Evolutionary conservation across 2,113 vertebrate genomes (phyloP), one percentile per base, ranked within the genome.

Genomic region (Lepisosteus osseus): DNA sequence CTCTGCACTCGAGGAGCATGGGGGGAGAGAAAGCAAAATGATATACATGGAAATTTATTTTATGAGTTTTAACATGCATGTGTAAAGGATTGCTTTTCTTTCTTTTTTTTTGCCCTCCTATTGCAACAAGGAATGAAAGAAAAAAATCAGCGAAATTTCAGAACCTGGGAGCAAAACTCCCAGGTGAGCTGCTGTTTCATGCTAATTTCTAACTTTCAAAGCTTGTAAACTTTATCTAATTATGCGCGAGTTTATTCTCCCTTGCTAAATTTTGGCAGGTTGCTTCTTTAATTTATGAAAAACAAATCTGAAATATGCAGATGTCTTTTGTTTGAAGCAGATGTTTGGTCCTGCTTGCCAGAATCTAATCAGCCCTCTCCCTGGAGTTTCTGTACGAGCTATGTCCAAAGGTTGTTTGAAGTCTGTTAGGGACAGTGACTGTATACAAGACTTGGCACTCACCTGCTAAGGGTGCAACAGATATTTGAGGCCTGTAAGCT

Each of bases 261-360:
- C 92, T 92, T 87, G 90, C 90, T 91, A 92, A 88, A 94, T 94
- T 93, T 94, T 98, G 95, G 95, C 95, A 96, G 95, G 93, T 95
- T 97, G 94, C 85, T 86, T 92, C 92, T 95, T 95, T 97, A 96
- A 98, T 97, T 98, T 97, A 98, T 98, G 95, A 96, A 98, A 97
- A 97, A 96, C 96, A 97, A 97, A 97, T 96, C 92, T 95, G 94
- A 97, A 95, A 96, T 97, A 97, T 98, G 96, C 95, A 98, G 97
- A 98, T 98, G 97, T 94, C 96, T 97, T 97, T 98, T 97, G 96
- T 98, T 95, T 95, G 94, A 96, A 97, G 94, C 97, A 98, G 96
- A 95, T 98, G 97, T 97, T 98, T 93, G 89, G 93, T 93, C 87
- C 76, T 75, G 89, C 86, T 94, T 96, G 95, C 96, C 96, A 98